Percentiles rank a stretch among this genome's conserved stretches.
Evolutionary conservation across 2,888 invertebrate genomes (phyloP).

Genomic region (Ichneumoninae sp.): DNA sequence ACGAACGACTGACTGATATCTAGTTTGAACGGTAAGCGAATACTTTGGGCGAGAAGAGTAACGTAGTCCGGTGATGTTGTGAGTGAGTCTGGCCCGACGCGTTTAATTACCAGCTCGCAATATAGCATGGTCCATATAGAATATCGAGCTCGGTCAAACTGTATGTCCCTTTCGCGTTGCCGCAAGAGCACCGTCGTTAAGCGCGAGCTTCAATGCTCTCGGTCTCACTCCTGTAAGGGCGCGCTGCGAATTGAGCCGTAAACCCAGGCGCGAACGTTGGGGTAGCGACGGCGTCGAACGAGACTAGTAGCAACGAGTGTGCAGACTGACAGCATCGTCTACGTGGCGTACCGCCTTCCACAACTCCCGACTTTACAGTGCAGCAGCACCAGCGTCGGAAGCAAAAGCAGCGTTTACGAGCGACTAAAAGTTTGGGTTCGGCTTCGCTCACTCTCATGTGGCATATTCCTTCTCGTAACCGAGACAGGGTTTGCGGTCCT

Average conservation of each 20-base stretch:
- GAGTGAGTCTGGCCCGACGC: conserved; percentile 67
- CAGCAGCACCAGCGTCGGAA: conserved; percentile 55
- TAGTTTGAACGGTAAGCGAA: conserved; percentile 33
- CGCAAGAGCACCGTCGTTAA: conserved; percentile 36
- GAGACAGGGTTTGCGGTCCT: conserved; percentile 72
- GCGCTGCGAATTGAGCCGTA: conserved; percentile 82
- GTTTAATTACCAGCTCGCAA: conserved; percentile 79
- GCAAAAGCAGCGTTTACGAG: conserved; percentile 77
- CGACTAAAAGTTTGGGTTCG: conserved; percentile 71
- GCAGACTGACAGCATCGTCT: conserved; percentile 56
- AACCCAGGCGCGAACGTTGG: conserved; percentile 74
- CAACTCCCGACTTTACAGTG: conserved; percentile 41
- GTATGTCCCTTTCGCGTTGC: conserved; percentile 54
- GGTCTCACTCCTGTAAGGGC: conserved; percentile 81
- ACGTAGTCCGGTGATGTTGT: conserved; percentile 40
- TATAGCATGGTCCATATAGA: conserved; percentile 33
- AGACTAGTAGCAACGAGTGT: conserved; percentile 54
- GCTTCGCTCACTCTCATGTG: conserved; percentile 41
- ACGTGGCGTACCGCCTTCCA: conserved; percentile 57
- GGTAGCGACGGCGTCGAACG: conserved; percentile 49
- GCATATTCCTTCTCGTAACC: conserved; percentile 51
- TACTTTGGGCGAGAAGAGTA: conserved; percentile 51
- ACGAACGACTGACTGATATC: conserved; percentile 23
- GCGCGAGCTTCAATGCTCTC: conserved; percentile 40
- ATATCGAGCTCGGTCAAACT: conserved; percentile 7